A percentile compares a stretch with the other conserved stretches of the same genome.
These are phyloP conservation scores for Ennomos quercinarius DNA, from an alignment of 2,888 invertebrate genomes.

Conservation along the genomic window DNA sequence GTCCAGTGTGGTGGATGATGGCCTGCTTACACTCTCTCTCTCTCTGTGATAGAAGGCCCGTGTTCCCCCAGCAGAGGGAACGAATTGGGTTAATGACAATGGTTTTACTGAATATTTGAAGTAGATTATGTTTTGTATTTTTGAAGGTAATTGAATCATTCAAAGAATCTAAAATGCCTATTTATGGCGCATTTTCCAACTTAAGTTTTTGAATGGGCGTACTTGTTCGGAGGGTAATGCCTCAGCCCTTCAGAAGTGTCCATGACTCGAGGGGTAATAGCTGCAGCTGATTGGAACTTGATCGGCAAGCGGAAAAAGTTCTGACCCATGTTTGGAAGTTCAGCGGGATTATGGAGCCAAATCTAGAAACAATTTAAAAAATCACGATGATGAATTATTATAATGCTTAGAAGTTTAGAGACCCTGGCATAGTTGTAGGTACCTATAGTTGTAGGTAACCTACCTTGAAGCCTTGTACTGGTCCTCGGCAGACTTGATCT, in stretches of 20 bases:
- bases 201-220: slow-evolving; percentile 14
- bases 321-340: slow-evolving; percentile 85
- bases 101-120: no score
- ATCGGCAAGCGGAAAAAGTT: slow-evolving; percentile 87
- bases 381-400: not conserved
- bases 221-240: slow-evolving; percentile 82
- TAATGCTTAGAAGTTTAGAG: no score
- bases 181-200: no score
- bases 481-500: slow-evolving; percentile 87
- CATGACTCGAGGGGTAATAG: slow-evolving; percentile 87
- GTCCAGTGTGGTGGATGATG: no score
- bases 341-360: slow-evolving; percentile 86
- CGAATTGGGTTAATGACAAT: no score
- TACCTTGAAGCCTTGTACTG: slow-evolving; percentile 88
- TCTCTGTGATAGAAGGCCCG: no score
- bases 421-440: no score
- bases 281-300: slow-evolving; percentile 86
- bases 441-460: not conserved
- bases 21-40: no score
- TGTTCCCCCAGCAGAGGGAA: no score
- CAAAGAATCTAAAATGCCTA: no score
- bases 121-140: no score
- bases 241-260: slow-evolving; percentile 86
- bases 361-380: slow-evolving; percentile 58
- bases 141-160: no score